A percentile compares a stretch with the other conserved stretches of the same genome.
Conservation (phyloP, 2,888 invertebrate genomes). For the Sericinus montela region DNA sequence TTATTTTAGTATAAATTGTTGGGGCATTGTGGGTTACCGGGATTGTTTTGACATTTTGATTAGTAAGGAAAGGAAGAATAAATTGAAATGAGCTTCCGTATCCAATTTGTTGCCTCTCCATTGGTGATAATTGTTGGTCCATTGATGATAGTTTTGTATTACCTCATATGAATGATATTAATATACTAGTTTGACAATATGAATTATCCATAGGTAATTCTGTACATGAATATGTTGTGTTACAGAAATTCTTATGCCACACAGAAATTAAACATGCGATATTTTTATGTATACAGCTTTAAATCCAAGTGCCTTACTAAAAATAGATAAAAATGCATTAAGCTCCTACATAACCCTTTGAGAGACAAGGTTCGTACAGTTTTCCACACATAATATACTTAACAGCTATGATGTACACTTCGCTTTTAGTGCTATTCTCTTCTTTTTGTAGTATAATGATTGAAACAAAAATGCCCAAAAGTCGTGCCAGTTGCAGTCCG, state of each 20-base stretch:
- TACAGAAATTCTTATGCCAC: neutral
- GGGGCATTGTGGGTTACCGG: no score
- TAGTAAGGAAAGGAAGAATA: no score
- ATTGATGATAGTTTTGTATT: no score
- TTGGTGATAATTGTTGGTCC: no score
- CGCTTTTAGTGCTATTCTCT: slow-evolving; percentile 38
- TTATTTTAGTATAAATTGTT: no score
- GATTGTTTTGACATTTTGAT: no score
- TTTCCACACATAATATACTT: slow-evolving; percentile 39
- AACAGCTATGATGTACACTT: slow-evolving; percentile 43
- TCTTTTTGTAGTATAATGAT: neutral
- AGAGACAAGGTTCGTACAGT: slow-evolving; percentile 60
- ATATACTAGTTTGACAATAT: no score
- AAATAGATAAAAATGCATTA: slow-evolving; percentile 1
- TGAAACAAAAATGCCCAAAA: neutral
- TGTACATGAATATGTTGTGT: no score
- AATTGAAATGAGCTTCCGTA: no score
- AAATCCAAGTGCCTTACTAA: slow-evolving; percentile 11
- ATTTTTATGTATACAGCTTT: neutral
- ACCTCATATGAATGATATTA: no score
- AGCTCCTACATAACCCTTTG: slow-evolving; percentile 43
- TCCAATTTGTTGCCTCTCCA: no score
- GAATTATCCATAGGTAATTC: no score
- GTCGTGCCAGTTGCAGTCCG: neutral
- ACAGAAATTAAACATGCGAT: neutral